Conservation (phyloP, 2,888 invertebrate genomes). For the Eristalis arbustorum region DNA sequence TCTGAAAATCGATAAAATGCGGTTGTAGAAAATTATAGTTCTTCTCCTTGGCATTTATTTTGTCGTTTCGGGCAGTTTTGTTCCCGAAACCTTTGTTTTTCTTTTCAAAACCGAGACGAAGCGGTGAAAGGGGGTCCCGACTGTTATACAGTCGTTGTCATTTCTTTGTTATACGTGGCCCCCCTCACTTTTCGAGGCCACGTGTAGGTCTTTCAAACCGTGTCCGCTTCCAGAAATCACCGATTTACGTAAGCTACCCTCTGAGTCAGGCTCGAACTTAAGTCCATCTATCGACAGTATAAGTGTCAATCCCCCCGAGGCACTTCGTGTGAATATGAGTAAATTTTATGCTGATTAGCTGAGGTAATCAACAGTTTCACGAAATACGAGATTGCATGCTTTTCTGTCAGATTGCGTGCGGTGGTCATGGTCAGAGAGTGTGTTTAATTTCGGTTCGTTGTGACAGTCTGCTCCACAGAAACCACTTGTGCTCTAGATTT, state of each 20-base stretch:
- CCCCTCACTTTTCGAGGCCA: background rate
- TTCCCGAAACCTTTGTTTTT: background rate
- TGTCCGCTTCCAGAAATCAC: too few species aligned
- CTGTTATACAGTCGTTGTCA: background rate
- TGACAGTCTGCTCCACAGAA: background rate
- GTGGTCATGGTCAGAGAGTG: background rate
- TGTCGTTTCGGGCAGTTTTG: background rate
- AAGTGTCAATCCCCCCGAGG: background rate
- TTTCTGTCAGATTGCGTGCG: background rate
- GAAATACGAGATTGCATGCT: background rate
- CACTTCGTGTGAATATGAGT: background rate
- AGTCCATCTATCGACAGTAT: too few species aligned
- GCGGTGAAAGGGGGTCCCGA: too few species aligned
- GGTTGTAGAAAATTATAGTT: conserved; percentile 54
- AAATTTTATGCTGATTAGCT: background rate
- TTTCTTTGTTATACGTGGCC: background rate
- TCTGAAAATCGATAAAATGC: conserved; percentile 70
- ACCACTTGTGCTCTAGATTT: background rate
- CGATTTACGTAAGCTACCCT: background rate
- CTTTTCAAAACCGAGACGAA: background rate
- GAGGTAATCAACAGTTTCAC: background rate
- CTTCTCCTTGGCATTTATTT: background rate
- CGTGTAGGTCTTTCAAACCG: background rate
- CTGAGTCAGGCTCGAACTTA: too few species aligned
- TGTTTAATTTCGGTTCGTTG: background rate